Percentiles rank a stretch among this genome's conserved stretches.
Evolutionary conservation across 2,113 vertebrate species (phyloP).

Genomic region (Antigone vipio): DNA sequence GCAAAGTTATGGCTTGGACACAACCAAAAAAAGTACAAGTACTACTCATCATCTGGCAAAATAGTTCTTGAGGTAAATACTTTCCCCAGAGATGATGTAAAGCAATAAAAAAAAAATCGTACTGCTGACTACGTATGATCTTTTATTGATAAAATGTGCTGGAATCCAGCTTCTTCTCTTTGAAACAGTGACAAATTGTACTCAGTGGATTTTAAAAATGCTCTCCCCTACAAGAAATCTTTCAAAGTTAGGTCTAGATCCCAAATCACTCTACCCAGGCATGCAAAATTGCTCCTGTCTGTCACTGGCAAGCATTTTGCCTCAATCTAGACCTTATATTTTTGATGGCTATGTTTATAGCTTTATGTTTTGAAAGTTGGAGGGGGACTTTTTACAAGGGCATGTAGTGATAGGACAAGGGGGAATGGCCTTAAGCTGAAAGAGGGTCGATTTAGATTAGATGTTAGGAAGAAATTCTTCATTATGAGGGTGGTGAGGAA

Average conservation of each 20-base stretch:
- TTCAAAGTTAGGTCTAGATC: neutral
- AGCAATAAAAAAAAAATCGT: slow-evolving; percentile 1
- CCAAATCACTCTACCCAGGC: neutral
- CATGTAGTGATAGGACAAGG: too few relatives aligned
- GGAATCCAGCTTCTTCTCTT: slow-evolving; percentile 32
- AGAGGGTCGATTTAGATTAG: too few relatives aligned
- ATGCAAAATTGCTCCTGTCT: neutral
- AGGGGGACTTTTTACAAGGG: too few relatives aligned
- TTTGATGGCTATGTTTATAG: neutral
- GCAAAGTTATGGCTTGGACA: slow-evolving; percentile 66
- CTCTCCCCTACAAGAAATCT: neutral
- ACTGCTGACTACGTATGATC: slow-evolving; percentile 47
- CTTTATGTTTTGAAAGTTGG: neutral
- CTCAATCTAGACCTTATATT: neutral
- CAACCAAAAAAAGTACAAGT: slow-evolving; percentile 58
- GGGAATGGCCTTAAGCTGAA: too few relatives aligned
- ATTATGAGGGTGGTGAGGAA: too few relatives aligned
- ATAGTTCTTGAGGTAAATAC: slow-evolving; percentile 50
- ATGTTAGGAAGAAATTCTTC: too few relatives aligned
- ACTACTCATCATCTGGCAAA: slow-evolving; percentile 64
- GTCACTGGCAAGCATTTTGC: neutral
- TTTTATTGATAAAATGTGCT: slow-evolving; percentile 57
- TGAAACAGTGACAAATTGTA: neutral
- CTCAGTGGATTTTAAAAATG: slow-evolving; percentile 25
- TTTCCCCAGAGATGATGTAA: slow-evolving; percentile 47